These are phyloP conservation scores for Blastobasis adustella DNA, from an alignment of 2,888 invertebrate genomes.

Conservation along the genomic window DNA sequence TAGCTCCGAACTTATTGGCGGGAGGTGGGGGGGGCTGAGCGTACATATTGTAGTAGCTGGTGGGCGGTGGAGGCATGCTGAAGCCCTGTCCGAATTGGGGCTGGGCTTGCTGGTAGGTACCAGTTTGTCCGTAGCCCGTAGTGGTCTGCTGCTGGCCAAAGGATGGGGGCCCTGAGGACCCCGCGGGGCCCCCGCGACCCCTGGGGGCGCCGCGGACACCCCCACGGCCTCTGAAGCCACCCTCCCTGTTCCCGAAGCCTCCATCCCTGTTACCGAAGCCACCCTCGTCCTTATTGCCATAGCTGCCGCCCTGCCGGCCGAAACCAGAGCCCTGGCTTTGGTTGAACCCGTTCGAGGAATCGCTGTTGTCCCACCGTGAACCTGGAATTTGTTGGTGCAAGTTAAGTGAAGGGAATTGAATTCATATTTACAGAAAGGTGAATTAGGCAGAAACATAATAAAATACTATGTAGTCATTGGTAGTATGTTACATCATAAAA, in stretches of 20 bases:
- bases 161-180: not conserved
- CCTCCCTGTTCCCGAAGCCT: conserved; percentile 33
- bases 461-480: not conserved
- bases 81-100: conserved; percentile 6
- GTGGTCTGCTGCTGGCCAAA: not conserved
- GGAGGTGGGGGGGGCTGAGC: conserved; percentile 55
- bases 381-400: conserved; percentile 17
- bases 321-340: conserved; percentile 11
- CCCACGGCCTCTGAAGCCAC: conserved; percentile 43
- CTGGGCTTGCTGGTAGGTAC: conserved; percentile 9
- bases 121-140: not conserved
- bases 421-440: not conserved
- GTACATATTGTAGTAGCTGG: conserved; percentile 64
- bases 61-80: conserved; percentile 33
- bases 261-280: conserved; percentile 26
- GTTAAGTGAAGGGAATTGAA: not conserved
- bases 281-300: conserved; percentile 14
- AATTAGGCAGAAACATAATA: not conserved
- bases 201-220: conserved; percentile 22
- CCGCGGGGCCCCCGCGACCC: conserved; percentile 9
- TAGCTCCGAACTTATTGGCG: conserved; percentile 26
- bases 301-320: conserved; percentile 13
- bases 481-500: not conserved
- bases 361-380: conserved; percentile 42
- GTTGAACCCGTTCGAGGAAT: conserved; percentile 20